Conservation (phyloP, 1,140 invertebrate genomes). For the Penaeus japonicus region DNA sequence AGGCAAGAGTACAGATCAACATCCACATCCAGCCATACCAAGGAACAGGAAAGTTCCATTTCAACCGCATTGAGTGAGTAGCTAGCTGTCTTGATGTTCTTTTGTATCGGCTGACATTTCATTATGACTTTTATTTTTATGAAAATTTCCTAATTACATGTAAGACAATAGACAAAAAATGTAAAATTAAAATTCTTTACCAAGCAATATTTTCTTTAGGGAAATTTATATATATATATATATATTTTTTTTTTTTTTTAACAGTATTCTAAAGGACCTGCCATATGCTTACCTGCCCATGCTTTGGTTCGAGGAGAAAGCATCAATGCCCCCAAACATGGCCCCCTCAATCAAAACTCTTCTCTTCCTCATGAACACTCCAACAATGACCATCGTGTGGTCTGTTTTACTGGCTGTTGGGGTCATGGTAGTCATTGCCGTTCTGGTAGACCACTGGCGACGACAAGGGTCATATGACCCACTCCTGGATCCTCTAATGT, state of each 20-base stretch:
- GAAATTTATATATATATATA: too few species aligned
- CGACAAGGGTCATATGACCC: too few species aligned
- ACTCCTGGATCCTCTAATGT: too few species aligned
- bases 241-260: conserved; percentile 39
- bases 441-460: too few species aligned
- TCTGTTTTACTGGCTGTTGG: background rate
- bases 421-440: background rate
- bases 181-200: background rate
- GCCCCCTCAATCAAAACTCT: conserved; percentile 26
- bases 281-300: conserved; percentile 68
- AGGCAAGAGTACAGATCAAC: conserved; percentile 69
- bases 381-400: background rate
- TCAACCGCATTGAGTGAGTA: background rate
- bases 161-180: too few species aligned
- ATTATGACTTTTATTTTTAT: background rate
- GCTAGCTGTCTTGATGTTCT: too few species aligned
- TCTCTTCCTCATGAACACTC: conserved; percentile 18
- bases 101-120: background rate
- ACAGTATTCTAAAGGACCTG: conserved; percentile 64
- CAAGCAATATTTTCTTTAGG: background rate
- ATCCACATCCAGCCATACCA: conserved; percentile 63
- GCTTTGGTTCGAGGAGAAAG: conserved; percentile 67
- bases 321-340: conserved; percentile 33
- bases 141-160: too few species aligned
- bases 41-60: conserved; percentile 58